These are phyloP conservation scores for Cynopterus sphinx DNA, from an alignment of 2,797 vertebrate genomes.

Conservation along the genomic window DNA sequence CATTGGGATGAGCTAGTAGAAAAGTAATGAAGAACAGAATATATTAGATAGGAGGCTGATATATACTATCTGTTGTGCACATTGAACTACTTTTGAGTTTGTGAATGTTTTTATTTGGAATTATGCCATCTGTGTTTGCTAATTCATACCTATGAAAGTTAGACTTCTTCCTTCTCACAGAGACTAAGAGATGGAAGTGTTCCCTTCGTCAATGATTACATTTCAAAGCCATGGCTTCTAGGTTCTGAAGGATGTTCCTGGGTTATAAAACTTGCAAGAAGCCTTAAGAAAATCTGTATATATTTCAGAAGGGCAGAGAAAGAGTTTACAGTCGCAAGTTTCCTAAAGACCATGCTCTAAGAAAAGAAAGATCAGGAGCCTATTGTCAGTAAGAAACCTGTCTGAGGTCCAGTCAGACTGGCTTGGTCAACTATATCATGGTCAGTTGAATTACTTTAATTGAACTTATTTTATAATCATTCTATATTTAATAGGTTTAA, in stretches of 20 bases:
- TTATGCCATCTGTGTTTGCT: background rate
- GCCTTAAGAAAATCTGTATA: background rate
- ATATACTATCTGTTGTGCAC: background rate
- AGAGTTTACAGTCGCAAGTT: background rate
- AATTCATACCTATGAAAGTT: background rate
- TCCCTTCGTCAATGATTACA: background rate
- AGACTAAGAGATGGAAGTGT: background rate
- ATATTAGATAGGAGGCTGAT: background rate
- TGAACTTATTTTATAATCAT: background rate
- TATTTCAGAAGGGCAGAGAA: background rate
- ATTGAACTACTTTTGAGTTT: background rate
- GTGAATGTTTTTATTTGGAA: background rate
- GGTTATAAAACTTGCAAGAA: background rate
- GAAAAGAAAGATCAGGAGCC: fast-evolving
- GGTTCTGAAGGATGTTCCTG: background rate
- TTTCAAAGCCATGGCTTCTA: background rate
- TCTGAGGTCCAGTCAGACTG: background rate
- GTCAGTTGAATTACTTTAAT: background rate
- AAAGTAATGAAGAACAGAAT: background rate
- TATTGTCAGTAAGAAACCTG: background rate
- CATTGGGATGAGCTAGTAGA: background rate
- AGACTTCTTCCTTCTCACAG: background rate
- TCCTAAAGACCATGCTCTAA: background rate
- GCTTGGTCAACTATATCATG: background rate
- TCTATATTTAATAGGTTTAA: background rate